Evolutionary conservation across 2,888 invertebrate species (phyloP), one percentile per base, ranked within the genome.

Genomic region (Diarsia rubi): DNA sequence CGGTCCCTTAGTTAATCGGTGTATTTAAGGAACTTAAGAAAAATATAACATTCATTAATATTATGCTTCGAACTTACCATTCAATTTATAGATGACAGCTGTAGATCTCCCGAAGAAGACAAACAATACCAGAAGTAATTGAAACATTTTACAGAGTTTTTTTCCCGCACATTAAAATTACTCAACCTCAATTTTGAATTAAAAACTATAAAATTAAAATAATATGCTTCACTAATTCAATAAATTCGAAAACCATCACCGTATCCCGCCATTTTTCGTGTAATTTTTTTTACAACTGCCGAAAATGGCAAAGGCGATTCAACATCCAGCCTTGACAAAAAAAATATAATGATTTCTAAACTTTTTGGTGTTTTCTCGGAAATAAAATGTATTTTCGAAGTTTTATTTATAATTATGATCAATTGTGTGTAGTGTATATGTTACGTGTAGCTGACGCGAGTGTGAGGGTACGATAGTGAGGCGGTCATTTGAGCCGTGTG

Each of bases 41-140:
- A 16, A 57, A 57, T 8, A 8, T 57, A 8, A 19, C 8, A 5
- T 16, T 16, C 16, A 42, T 21, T 27, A 14, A 49, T 37, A 37
- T 57, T 16, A n/a, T 27, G 14, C 52, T 0, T 45, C 11, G n/a
- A 62, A 82, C 89, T 87, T 73, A 89, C 89, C 87, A 81, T 87
- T 89, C n/a, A 89, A 75, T 42, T 64, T 79, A 59, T 86, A 83
- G 64, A 89, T 86, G 9, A 86, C 84, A 12, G 79, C 88, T 27
- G 75, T 19, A 42, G 85, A 84, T 37, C 65, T 76, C 12, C 72
- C 86, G 42, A 82, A 31, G 24, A 81, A 67, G 49, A 54, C 27
- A 12, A 81, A 69, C 21, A 79, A 54, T 45, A 85, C 52, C 42
- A 86, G 0, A 21, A 74, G n/a, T 44, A 81, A 14, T 64, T 16